phyloP scores from a whole-genome alignment of 2,797 vertebrate species.

The Onychomys arenicola region DNA sequence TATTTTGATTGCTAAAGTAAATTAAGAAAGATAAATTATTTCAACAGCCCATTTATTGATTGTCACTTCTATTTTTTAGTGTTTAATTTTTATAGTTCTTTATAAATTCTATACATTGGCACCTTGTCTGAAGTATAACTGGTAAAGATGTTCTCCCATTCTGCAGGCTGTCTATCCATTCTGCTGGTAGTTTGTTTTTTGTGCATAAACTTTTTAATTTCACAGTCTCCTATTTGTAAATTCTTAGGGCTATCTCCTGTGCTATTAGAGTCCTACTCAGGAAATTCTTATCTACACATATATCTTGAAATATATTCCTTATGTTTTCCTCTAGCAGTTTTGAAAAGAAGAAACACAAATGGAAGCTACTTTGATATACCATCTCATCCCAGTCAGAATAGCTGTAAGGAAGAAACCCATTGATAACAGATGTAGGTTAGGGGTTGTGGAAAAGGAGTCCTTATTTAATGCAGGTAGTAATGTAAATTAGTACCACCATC shows the following conservation, averaged over 20 bases:
- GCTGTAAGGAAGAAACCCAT: background rate
- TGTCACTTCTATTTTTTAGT: background rate
- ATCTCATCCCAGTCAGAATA: background rate
- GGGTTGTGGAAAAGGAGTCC: background rate
- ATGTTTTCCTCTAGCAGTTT: background rate
- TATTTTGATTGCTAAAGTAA: slow-evolving; percentile 26
- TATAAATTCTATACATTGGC: background rate
- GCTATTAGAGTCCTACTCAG: background rate
- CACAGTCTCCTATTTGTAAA: background rate
- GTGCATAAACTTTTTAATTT: background rate
- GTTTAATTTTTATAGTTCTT: background rate
- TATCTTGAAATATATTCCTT: background rate
- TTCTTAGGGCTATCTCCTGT: background rate
- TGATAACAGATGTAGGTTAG: background rate
- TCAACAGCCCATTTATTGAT: background rate
- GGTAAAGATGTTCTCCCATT: background rate
- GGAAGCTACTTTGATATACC: background rate
- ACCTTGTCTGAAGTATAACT: background rate
- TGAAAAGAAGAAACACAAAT: background rate
- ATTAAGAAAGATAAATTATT: background rate
- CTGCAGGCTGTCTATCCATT: background rate
- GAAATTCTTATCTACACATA: background rate
- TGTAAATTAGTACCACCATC: background rate
- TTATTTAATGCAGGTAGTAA: background rate
- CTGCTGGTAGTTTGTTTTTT: background rate